Base-by-base conservation (phyloP, 2,797 vertebrate genomes). In the Graptemys geographica region DNA sequence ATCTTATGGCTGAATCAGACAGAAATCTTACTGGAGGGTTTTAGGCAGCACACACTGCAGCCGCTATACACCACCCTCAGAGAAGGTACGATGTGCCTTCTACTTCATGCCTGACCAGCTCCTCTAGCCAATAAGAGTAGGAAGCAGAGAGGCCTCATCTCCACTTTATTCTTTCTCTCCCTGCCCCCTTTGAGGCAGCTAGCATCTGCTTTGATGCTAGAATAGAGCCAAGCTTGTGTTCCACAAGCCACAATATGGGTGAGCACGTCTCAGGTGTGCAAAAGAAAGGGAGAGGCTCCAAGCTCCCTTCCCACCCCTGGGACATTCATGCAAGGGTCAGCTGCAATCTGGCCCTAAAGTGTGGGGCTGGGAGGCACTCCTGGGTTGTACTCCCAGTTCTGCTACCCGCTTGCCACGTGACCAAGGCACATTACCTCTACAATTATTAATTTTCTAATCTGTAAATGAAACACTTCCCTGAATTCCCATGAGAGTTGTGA, bases 221-320 rank as follows among this genome's bases (percentile, higher is more conserved):
- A 37, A 72, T 37, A 41, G 19, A 72, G n/a, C n/a, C 41, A 41
- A 5, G 69, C 7, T 8, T 16, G 47, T 28, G 15, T 78, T 78
- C 44, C 72, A 4, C 8, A 13, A 8, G 8, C 27, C 74, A 9
- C 44, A 49, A 9, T 49, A 41, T 47, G 96, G 94, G 96, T 95
- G 92, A 94, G 81, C 89, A 95, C 88, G 90, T 89, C 0, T 1
- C 69, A 95, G 96, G 93, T 92, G 93, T 94, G 95, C 95, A 94
- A 90, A 97, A 96, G 96, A 93, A 96, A 96, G 95, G 96, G 84
- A 95, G 96, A 95, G 93, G 96, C 96, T 96, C 96, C 86, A 47
- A 69, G 76, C 94, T 91, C 94, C 6, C 37, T 94, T 96, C 96
- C 92, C 94, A 95, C 86, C 88, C 95, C 95, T 90, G 76, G 94